Conservation (phyloP, 2,888 invertebrate genomes). For the Harmothoe impar region DNA sequence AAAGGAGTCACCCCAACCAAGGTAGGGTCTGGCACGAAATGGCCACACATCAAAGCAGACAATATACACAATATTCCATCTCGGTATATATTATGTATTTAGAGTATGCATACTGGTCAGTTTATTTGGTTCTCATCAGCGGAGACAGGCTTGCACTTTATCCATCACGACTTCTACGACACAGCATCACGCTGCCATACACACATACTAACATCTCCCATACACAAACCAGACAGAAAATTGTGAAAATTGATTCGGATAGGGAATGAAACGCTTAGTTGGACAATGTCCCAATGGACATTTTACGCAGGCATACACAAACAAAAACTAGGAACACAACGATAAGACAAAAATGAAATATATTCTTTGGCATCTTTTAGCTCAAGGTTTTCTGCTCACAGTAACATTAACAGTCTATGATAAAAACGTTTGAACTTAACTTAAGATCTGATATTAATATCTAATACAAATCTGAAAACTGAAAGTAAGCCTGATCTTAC, state of each 20-base stretch:
- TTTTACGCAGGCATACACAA: neutral
- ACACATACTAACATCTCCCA: conserved; percentile 9
- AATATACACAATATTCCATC: too few relatives aligned
- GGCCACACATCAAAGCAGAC: too few relatives aligned
- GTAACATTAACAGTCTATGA: neutral
- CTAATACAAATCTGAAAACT: neutral
- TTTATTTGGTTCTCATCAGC: conserved; percentile 15
- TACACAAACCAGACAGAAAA: neutral
- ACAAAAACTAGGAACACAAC: too few relatives aligned
- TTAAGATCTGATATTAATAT: neutral
- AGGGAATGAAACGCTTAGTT: neutral
- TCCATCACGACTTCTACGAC: neutral
- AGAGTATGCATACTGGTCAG: neutral
- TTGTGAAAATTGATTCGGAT: neutral
- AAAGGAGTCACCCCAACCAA: conserved; percentile 60
- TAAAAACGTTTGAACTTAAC: neutral
- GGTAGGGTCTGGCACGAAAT: neutral
- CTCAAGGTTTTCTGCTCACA: neutral
- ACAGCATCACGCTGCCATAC: neutral
- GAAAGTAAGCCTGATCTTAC: conserved; percentile 37
- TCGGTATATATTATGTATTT: too few relatives aligned
- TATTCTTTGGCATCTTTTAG: neutral
- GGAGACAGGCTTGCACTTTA: conserved; percentile 9
- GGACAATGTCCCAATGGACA: neutral
- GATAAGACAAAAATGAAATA: neutral